These are phyloP conservation scores for Syncerus caffer DNA, from an alignment of 2,797 vertebrate genomes.

Conservation along the genomic window DNA sequence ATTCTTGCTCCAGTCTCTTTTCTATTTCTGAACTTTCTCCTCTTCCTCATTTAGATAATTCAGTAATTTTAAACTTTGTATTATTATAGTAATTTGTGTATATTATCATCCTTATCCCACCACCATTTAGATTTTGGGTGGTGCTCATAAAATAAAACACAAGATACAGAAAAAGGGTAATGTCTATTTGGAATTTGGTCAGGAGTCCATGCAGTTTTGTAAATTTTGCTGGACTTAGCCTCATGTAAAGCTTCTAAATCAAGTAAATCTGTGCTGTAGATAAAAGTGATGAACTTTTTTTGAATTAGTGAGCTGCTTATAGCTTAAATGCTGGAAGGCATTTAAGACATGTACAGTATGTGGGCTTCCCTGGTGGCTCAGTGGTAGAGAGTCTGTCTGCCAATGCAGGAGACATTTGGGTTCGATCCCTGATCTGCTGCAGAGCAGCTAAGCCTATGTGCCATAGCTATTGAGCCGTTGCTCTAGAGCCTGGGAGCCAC, in stretches of 20 bases:
- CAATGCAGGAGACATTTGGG: neutral
- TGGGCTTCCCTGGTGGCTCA: neutral
- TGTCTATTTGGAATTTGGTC: neutral
- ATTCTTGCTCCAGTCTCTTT: neutral
- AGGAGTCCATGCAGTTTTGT: neutral
- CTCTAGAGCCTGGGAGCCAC: neutral
- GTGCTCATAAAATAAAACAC: neutral
- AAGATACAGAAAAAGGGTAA: neutral
- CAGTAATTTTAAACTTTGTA: neutral
- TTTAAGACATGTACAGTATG: neutral
- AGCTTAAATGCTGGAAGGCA: neutral
- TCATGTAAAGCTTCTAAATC: neutral
- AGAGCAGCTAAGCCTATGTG: neutral
- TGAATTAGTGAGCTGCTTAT: neutral
- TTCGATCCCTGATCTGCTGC: neutral
- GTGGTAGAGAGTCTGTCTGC: neutral
- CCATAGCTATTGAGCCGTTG: neutral
- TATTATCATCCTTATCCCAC: neutral
- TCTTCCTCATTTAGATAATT: neutral
- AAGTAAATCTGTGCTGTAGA: neutral
- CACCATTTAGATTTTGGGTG: neutral
- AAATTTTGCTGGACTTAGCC: neutral
- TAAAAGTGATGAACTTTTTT: conserved; percentile 16
- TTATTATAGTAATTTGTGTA: neutral
- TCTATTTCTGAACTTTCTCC: neutral